Base-by-base conservation (phyloP, 1,140 invertebrate genomes). In the Bombus confusus region DNA sequence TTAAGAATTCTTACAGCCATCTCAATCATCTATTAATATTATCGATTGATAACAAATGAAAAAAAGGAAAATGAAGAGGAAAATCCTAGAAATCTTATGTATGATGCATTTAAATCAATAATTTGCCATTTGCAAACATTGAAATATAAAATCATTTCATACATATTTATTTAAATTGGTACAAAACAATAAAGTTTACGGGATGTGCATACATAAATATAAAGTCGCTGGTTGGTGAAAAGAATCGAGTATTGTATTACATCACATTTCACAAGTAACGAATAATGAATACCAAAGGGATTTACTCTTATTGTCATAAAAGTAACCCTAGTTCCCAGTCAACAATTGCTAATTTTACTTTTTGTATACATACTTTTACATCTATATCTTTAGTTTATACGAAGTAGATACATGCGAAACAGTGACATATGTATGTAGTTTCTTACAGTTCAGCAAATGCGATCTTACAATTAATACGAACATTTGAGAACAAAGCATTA, bases 241-340 rank as follows among this genome's bases (percentile, higher is more conserved):
- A 68, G 28, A 39, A 76, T 78, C 34, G 41, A 77, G 4, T 84
- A 78, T 62, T 79, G 66, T 76, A 9, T 47, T 73, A 86, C 79
- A 82, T 86, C 84, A 86, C 80, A 76, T 80, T 75, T 82, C 47
- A 52, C 47, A 52, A 52, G 8, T 52, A 41, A 82, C 75, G 79
- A 87, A 75, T 76, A 87, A 86, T 82, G 64, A 77, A 87, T 87
- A 87, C 86, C 86, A 87, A 87, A 87, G 86, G 86, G 81, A 83
- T 75, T 87, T 39, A 72, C 68, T 68, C 59, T 84, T 80, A 84
- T 62, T 69, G 66, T 79, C 66, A 64, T 86, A 73, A 86, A 86
- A 72, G 28, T 86, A 86, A 76, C 77, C 52, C 78, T 77, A 72
- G 31, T 77, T 68, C 22, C 34, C 66, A 83, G 64, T 41, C 47